A percentile compares a stretch with the other conserved stretches of the same genome.
Conservation (phyloP, 2,888 invertebrate genomes). For the Sturmia bella region DNA sequence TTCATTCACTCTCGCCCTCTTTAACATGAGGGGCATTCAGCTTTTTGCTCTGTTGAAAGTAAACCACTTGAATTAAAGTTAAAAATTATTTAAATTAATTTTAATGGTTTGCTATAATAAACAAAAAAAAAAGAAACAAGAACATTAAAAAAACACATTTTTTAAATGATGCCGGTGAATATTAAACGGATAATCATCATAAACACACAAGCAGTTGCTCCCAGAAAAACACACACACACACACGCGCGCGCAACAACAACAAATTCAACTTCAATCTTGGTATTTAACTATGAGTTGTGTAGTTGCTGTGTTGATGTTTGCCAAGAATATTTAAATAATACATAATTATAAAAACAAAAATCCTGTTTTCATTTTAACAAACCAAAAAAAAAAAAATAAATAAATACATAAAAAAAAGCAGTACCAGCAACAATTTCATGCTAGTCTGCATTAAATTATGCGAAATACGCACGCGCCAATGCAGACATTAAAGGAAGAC, state of each 20-base stretch:
- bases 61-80: slow-evolving; percentile 50
- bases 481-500: slow-evolving; percentile 34
- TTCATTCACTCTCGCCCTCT: not conserved
- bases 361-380: slow-evolving; percentile 74
- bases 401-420: no score
- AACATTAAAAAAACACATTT: slow-evolving; percentile 23
- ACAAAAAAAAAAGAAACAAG: slow-evolving; percentile 14
- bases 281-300: slow-evolving; percentile 7
- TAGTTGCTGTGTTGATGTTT: slow-evolving; percentile 15
- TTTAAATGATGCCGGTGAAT: slow-evolving; percentile 56
- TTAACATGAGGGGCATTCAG: not conserved
- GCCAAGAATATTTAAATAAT: slow-evolving; percentile 48
- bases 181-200: slow-evolving; percentile 46
- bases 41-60: not conserved
- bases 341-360: slow-evolving; percentile 71
- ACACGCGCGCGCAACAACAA: not conserved
- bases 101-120: slow-evolving; percentile 31
- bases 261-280: slow-evolving; percentile 24
- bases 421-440: slow-evolving; percentile 27
- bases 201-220: not conserved
- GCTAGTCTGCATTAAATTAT: slow-evolving; percentile 72
- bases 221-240: not conserved
- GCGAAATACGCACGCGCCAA: slow-evolving; percentile 80
- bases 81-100: slow-evolving; percentile 60
- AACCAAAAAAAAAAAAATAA: slow-evolving; percentile 30